phyloP scores from a whole-genome alignment of 2,888 invertebrate species.

The Ennomos fuscantarius region DNA sequence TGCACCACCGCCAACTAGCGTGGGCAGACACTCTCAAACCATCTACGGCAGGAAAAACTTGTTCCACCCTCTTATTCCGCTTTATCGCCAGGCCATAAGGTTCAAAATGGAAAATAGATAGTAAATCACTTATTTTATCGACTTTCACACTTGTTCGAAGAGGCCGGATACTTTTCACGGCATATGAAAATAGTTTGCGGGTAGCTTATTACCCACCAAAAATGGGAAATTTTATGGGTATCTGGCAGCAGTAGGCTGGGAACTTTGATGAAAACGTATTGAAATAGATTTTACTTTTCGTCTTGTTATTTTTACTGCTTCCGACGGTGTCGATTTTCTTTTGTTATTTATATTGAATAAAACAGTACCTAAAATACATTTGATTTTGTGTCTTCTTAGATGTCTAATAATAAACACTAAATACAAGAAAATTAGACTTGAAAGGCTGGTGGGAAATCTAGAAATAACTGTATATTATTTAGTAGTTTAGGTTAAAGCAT shows the following conservation, averaged over 20 bases:
- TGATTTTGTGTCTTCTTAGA: too few relatives aligned
- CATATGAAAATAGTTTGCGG: slow-evolving; percentile 22
- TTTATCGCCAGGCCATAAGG: slow-evolving; percentile 13
- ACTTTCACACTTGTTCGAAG: slow-evolving; percentile 18
- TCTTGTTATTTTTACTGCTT: too few relatives aligned
- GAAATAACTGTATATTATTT: too few relatives aligned
- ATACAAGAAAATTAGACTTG: too few relatives aligned
- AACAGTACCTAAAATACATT: too few relatives aligned
- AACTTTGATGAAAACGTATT: neutral
- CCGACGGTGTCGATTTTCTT: too few relatives aligned
- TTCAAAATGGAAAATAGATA: slow-evolving; percentile 8
- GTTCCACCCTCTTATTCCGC: slow-evolving; percentile 1
- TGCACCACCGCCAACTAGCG: slow-evolving; percentile 13
- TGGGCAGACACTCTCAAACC: slow-evolving; percentile 13
- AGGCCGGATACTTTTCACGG: slow-evolving; percentile 12
- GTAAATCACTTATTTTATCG: slow-evolving; percentile 25
- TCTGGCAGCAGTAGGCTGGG: neutral
- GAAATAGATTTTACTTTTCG: too few relatives aligned
- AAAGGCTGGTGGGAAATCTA: too few relatives aligned
- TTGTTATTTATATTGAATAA: too few relatives aligned
- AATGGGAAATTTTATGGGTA: slow-evolving; percentile 12
- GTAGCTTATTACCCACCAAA: slow-evolving; percentile 12
- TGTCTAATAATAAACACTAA: too few relatives aligned
- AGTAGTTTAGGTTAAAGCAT: too few relatives aligned
- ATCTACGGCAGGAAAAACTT: neutral